These are phyloP conservation scores for Labroides dimidiatus DNA, from an alignment of 2,797 vertebrate species.

Conservation along the genomic window DNA sequence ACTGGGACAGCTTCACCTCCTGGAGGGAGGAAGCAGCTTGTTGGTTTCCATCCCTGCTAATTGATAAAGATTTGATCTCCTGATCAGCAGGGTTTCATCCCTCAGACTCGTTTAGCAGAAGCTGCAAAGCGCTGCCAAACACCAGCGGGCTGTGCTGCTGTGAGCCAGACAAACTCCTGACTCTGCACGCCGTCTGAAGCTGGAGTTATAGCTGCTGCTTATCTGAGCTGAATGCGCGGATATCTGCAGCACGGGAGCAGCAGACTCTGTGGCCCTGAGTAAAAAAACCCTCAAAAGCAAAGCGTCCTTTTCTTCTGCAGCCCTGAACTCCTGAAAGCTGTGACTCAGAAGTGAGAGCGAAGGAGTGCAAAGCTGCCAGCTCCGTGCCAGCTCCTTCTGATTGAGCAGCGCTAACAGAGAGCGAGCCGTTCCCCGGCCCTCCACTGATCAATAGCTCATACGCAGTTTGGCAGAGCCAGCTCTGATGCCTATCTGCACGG, in stretches of 20 bases:
- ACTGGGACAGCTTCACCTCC: background rate
- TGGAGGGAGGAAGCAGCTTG: background rate
- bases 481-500: constrained; percentile 36
- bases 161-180: background rate
- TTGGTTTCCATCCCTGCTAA: background rate
- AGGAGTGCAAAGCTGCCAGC: constrained; percentile 21
- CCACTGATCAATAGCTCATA: constrained; percentile 63
- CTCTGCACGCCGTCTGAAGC: constrained; percentile 1
- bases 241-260: background rate
- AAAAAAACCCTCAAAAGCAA: constrained; percentile 4
- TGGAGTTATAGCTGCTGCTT: background rate
- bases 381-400: constrained; percentile 8
- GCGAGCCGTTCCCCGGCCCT: constrained; percentile 15
- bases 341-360: constrained; percentile 21
- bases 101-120: background rate
- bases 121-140: background rate
- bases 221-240: background rate
- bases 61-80: background rate
- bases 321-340: constrained; percentile 21
- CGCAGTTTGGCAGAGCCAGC: constrained; percentile 23
- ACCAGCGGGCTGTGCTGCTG: background rate
- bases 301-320: background rate
- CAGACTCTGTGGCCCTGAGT: background rate
- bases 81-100: background rate
- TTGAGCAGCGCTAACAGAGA: constrained; percentile 25